Percentiles rank a stretch among this genome's conserved stretches.
phyloP scores from a whole-genome alignment of 2,113 vertebrate genomes.

The Hylia prasina region DNA sequence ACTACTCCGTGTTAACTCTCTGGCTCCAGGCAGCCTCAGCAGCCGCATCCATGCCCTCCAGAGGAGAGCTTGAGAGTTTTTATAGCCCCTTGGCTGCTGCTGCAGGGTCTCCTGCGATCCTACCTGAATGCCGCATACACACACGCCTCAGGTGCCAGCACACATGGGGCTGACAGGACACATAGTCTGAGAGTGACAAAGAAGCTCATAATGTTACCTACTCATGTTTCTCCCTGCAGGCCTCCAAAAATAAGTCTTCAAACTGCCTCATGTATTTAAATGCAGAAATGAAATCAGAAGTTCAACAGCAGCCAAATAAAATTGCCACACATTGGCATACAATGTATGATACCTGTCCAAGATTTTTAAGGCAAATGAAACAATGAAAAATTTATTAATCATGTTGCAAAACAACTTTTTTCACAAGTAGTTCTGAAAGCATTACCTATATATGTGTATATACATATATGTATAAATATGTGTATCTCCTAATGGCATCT shows the following conservation, averaged over 20 bases:
- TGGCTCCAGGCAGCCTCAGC: background rate
- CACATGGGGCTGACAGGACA: background rate
- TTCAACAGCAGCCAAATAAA: background rate
- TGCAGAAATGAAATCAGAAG: background rate
- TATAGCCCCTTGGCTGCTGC: background rate
- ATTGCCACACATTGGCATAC: fast-evolving
- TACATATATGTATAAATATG: background rate
- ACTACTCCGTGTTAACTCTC: background rate
- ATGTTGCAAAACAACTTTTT: background rate
- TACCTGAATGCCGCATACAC: fast-evolving
- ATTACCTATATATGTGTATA: background rate
- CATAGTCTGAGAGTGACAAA: fast-evolving
- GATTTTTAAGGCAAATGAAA: background rate
- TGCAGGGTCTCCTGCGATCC: background rate
- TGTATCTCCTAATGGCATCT: background rate
- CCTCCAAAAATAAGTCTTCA: background rate
- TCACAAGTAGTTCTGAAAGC: background rate
- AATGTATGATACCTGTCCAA: background rate
- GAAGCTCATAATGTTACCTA: background rate
- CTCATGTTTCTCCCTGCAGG: fast-evolving
- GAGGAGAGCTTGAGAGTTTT: background rate
- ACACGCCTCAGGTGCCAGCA: fast-evolving
- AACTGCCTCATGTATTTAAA: background rate
- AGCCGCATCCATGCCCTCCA: background rate
- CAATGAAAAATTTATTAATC: background rate